Percentiles rank a stretch among this genome's conserved stretches.
phyloP scores from a whole-genome alignment of 2,888 invertebrate species.

The Dynastes maya region DNA sequence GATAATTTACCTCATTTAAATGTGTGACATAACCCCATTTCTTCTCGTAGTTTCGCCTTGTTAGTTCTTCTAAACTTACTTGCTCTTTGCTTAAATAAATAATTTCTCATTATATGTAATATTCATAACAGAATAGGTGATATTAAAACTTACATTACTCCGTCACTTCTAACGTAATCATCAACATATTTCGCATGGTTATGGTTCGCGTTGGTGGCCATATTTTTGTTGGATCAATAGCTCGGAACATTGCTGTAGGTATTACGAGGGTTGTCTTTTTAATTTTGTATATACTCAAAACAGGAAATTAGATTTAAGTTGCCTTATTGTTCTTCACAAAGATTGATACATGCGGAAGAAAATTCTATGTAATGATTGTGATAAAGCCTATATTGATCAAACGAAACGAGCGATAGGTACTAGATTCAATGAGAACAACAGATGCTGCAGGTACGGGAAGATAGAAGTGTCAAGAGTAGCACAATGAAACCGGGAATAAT shows the following conservation, averaged over 20 bases:
- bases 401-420: too few species aligned
- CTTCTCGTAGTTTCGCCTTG: conserved; percentile 61
- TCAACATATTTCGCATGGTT: background rate
- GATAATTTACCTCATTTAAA: conserved; percentile 60
- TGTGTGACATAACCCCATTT: conserved; percentile 66
- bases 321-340: too few species aligned
- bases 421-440: too few species aligned
- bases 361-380: too few species aligned
- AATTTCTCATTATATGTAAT: background rate
- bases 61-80: conserved; percentile 62
- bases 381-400: too few species aligned
- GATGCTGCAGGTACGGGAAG: too few species aligned
- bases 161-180: conserved; percentile 56
- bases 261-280: too few species aligned
- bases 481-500: too few species aligned
- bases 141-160: conserved; percentile 57
- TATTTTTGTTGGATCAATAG: conserved; percentile 19
- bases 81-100: conserved; percentile 64
- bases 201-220: conserved; percentile 4
- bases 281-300: too few species aligned
- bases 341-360: too few species aligned
- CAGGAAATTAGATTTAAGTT: too few species aligned
- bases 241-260: background rate
- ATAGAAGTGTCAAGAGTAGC: too few species aligned
- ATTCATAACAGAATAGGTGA: background rate